Base-by-base conservation (phyloP, 2,888 invertebrate genomes). In the Agrochola circellaris region DNA sequence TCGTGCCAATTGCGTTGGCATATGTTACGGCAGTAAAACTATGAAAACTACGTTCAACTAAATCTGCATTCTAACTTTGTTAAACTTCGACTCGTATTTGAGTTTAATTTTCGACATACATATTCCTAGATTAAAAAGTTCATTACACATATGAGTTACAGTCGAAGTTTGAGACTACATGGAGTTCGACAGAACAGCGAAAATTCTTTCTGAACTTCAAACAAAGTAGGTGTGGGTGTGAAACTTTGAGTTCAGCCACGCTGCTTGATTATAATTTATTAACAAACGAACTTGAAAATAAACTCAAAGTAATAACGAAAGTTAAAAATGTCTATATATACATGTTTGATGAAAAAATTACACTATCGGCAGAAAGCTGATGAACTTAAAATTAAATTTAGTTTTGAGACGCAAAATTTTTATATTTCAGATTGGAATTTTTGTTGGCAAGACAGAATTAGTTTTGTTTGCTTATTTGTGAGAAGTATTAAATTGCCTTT, bases 211-310 rank as follows among this genome's bases (percentile, higher is more conserved):
- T 9, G 26, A 82, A 88, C 72, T 81, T 26, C 58, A 51, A 77
- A 84, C 82, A 79, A 86, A 84, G 81, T 79, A 62, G 79, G 71
- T 79, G 75, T 81, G 72, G 72, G 82, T 48, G 61, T 77, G 9
- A 72, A 84, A 79, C 64, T 84, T 82, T 48, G 56, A 69, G 70
- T 78, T 74, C 56, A 72, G 72, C 76, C 71, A 61, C 82, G 73
- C 11, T 68, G 54, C 69, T 77, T 82, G 73, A 79, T 86, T 80
- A 79, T 86, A 81, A 88, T 88, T 88, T 80, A 86, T 86, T 79
- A 67, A 73, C 71, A 77, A 79, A 84, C 56, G 61, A 81, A 87
- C 60, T 73, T 73, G 66, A 61, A 69, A 70, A 84, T 87, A 77
- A 78, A 84, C 61, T 78, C 17, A 26, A 42, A 68, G 20, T 64